Percentiles rank a stretch among this genome's conserved stretches.
Conservation (phyloP, 2,113 vertebrate species). For the Corythornis madagascariensis region DNA sequence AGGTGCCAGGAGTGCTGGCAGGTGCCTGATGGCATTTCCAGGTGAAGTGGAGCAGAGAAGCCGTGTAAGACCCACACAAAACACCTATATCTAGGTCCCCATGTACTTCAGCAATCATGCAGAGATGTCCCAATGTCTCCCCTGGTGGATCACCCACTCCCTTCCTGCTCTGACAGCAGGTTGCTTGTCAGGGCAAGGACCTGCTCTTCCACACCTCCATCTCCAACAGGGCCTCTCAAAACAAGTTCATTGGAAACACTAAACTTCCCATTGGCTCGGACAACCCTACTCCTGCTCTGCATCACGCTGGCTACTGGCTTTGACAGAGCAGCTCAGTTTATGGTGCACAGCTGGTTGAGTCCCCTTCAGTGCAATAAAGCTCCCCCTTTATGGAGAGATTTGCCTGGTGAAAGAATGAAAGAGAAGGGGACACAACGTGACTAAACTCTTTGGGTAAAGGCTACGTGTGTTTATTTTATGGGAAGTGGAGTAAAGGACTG, state of each 20-base stretch:
- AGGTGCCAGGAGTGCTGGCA: background rate
- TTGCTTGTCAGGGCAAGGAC: background rate
- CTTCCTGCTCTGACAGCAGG: rapidly evolving
- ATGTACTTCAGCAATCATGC: rapidly evolving
- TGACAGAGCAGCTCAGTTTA: slow-evolving; percentile 33
- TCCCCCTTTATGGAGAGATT: slow-evolving; percentile 60
- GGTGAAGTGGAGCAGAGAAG: background rate
- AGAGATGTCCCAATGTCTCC: background rate
- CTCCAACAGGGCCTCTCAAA: background rate
- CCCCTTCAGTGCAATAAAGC: slow-evolving; percentile 32
- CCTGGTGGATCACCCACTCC: rapidly evolving
- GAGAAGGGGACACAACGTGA: slow-evolving; percentile 20
- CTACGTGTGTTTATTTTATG: slow-evolving; percentile 61
- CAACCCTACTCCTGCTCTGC: slow-evolving; percentile 4
- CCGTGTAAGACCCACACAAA: background rate
- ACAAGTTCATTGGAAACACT: slow-evolving; percentile 11
- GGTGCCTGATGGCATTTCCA: background rate
- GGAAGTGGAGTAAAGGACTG: slow-evolving; percentile 52
- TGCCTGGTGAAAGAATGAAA: slow-evolving; percentile 13
- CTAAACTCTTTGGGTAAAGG: slow-evolving; percentile 33
- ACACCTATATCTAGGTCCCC: background rate
- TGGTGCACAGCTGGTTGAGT: slow-evolving; percentile 34
- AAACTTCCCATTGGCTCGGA: background rate
- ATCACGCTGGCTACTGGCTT: background rate
- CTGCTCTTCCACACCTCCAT: background rate